Percentiles rank a stretch among this genome's conserved stretches.
These are phyloP conservation scores for Pseudoatta argentina DNA, from an alignment of 1,140 invertebrate genomes.

Conservation along the genomic window DNA sequence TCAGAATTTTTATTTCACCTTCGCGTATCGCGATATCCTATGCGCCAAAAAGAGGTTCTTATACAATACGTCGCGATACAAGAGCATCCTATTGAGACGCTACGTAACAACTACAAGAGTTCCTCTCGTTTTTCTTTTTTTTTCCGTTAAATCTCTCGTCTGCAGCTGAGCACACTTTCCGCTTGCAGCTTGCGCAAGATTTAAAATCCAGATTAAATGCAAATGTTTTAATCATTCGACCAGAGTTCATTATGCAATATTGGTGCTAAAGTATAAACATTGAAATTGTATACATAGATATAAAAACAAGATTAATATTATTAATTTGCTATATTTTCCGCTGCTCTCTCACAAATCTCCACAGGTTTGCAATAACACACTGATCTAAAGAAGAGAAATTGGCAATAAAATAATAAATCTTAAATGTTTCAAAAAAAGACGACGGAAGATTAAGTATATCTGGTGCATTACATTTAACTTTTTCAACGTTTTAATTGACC, in stretches of 20 bases:
- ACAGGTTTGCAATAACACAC: constrained; percentile 1
- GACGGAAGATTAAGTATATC: constrained; percentile 23
- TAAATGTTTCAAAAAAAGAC: constrained; percentile 25
- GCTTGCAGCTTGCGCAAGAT: background rate
- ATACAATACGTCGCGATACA: constrained; percentile 59
- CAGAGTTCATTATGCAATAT: background rate
- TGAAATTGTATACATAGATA: background rate
- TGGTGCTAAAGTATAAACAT: background rate
- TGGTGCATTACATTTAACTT: constrained; percentile 65
- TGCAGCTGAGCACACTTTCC: constrained; percentile 64
- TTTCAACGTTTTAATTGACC: constrained; percentile 71
- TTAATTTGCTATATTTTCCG: background rate
- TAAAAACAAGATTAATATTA: background rate
- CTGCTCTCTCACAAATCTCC: background rate
- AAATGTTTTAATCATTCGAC: background rate
- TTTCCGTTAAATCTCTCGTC: background rate
- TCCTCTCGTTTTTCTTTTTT: constrained; percentile 65
- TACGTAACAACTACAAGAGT: constrained; percentile 79
- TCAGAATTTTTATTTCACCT: constrained; percentile 39
- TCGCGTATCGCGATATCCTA: background rate
- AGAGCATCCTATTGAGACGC: constrained; percentile 81
- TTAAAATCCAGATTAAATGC: constrained; percentile 26
- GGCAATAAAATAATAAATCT: constrained; percentile 49
- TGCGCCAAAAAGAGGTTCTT: constrained; percentile 25
- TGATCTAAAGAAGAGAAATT: constrained; percentile 17